phyloP scores from a whole-genome alignment of 53 echinoderm and acorn worm species.

The Echinarachnius parma region DNA sequence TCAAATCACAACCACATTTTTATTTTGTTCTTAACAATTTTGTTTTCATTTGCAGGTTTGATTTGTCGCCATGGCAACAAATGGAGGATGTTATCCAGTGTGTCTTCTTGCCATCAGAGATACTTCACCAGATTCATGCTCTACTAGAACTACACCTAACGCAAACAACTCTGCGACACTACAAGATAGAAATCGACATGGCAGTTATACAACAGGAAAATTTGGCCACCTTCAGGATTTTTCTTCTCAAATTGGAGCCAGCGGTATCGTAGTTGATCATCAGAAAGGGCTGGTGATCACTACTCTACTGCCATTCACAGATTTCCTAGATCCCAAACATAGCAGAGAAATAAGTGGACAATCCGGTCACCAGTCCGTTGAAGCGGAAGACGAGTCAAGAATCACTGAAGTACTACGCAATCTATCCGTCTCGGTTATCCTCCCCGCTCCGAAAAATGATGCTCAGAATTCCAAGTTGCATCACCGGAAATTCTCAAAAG shows the following conservation, averaged over 20 bases:
- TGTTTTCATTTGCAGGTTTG: no score
- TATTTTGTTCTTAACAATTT: no score
- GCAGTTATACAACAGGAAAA: no score
- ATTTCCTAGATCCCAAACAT: background rate
- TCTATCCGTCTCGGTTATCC: conserved; percentile 17
- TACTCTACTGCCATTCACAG: conserved; percentile 56
- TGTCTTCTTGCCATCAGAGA: no score
- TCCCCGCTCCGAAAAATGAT: background rate
- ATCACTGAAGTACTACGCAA: background rate
- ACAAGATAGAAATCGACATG: no score
- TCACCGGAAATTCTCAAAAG: no score
- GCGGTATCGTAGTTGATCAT: conserved; percentile 55
- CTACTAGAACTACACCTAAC: no score
- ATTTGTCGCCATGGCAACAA: no score
- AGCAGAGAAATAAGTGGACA: background rate
- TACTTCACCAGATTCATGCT: no score
- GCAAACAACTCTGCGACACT: no score
- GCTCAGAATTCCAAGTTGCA: background rate
- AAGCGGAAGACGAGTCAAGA: background rate
- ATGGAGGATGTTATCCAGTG: no score
- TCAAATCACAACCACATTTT: no score
- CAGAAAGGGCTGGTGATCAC: conserved; percentile 63
- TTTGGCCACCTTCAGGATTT: conserved; percentile 1
- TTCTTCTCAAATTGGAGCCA: conserved; percentile 23
- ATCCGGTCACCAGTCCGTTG: conserved; percentile 18